Conservation (phyloP, 1,140 invertebrate species). For the Drosophila oshimai region DNA sequence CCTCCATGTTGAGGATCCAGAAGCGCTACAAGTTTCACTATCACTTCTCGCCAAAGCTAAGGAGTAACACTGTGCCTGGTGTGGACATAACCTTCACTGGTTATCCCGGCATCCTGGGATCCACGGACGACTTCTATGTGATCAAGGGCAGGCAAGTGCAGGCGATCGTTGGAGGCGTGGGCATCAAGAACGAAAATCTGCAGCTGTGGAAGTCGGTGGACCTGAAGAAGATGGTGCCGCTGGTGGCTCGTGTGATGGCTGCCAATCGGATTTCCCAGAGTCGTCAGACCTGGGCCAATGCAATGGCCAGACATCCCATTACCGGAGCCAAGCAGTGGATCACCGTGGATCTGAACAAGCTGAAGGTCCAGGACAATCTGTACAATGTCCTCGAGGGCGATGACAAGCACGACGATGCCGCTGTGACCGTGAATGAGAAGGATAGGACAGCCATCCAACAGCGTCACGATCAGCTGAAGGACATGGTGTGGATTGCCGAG, state of each 20-base stretch:
- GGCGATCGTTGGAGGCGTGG: constrained; percentile 85
- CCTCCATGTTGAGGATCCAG: constrained; percentile 93
- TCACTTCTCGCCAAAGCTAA: constrained; percentile 84
- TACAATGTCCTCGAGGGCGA: constrained; percentile 56
- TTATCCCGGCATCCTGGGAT: constrained; percentile 93
- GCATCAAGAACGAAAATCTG: constrained; percentile 84
- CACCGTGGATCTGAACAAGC: constrained; percentile 88
- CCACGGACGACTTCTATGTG: constrained; percentile 94
- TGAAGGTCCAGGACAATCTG: constrained; percentile 54
- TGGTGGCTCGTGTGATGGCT: constrained; percentile 91
- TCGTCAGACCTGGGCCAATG: constrained; percentile 88
- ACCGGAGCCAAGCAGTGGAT: constrained; percentile 96
- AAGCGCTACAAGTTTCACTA: constrained; percentile 95
- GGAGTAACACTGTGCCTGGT: constrained; percentile 87
- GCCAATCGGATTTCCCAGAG: constrained; percentile 91
- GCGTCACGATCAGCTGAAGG: constrained; percentile 83
- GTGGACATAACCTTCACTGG: constrained; percentile 90
- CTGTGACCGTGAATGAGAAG: constrained; percentile 83
- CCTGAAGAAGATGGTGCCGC: constrained; percentile 86
- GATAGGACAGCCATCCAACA: constrained; percentile 63
- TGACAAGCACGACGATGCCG: constrained; percentile 83
- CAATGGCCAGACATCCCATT: constrained; percentile 87
- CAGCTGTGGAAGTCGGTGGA: constrained; percentile 84
- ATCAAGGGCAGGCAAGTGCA: constrained; percentile 84
- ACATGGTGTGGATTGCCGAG: constrained; percentile 90